Percentiles rank a stretch among this genome's conserved stretches.
Conservation (phyloP, 2,797 vertebrate species). For the Channallabes apus region DNA sequence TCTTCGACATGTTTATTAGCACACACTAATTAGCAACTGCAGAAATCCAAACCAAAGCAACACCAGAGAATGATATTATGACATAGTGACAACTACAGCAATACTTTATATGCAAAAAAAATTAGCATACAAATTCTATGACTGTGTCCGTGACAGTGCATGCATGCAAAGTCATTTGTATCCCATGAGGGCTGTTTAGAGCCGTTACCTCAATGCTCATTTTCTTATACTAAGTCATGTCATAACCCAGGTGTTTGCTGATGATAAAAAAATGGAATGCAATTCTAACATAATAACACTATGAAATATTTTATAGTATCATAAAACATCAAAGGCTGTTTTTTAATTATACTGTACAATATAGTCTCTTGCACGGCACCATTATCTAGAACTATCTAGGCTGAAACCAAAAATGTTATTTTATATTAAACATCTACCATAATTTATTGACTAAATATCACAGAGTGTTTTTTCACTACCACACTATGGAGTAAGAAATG, state of each 20-base stretch:
- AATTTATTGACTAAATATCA: not conserved
- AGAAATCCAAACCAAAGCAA: constrained; percentile 33
- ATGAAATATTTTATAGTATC: not conserved
- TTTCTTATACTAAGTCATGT: constrained; percentile 49
- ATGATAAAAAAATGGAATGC: constrained; percentile 30
- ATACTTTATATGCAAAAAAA: constrained; percentile 36
- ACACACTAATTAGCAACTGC: constrained; percentile 33
- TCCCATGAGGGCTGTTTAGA: constrained; percentile 44
- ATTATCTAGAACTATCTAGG: not conserved
- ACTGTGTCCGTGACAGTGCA: not conserved
- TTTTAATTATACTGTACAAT: not conserved
- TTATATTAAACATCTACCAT: not conserved
- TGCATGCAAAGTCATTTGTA: constrained; percentile 31
- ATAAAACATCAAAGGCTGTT: not conserved
- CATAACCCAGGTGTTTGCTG: constrained; percentile 32
- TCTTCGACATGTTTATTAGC: not conserved
- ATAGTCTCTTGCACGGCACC: not conserved
- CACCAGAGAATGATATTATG: constrained; percentile 40
- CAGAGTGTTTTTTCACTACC: not conserved
- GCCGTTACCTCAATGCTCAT: constrained; percentile 50
- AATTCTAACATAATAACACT: constrained; percentile 13
- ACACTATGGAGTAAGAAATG: not conserved
- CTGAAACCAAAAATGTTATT: not conserved
- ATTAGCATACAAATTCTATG: constrained; percentile 40
- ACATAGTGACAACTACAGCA: constrained; percentile 41